These are phyloP conservation scores for Borostomias antarcticus DNA, from an alignment of 2,797 vertebrate genomes.

Conservation along the genomic window DNA sequence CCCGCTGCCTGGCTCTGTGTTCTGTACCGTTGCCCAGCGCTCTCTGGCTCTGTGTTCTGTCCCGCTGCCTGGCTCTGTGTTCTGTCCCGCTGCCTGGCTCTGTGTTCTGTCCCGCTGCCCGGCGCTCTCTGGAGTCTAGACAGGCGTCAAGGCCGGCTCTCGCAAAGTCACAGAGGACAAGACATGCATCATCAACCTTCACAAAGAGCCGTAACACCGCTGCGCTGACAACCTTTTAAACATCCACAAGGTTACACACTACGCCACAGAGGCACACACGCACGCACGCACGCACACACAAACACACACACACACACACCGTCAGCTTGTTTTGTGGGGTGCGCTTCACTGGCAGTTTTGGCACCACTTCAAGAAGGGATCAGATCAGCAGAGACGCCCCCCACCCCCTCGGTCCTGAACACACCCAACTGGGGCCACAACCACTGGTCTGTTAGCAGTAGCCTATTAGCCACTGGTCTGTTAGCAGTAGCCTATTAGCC, in stretches of 20 bases:
- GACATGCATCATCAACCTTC: slow-evolving; percentile 54
- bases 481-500: slow-evolving; percentile 29
- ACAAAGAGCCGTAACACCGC: slow-evolving; percentile 44
- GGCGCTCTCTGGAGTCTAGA: slow-evolving; percentile 21
- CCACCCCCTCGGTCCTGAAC: slow-evolving; percentile 33
- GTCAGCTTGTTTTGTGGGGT: slow-evolving; percentile 32
- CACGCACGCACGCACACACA: too few relatives aligned
- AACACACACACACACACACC: slow-evolving; percentile 13
- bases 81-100: too few relatives aligned
- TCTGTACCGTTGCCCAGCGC: too few relatives aligned
- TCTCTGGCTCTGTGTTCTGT: too few relatives aligned
- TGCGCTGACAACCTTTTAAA: slow-evolving; percentile 47
- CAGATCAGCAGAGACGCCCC: slow-evolving; percentile 42
- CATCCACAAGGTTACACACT: slow-evolving; percentile 51
- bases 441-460: slow-evolving; percentile 27
- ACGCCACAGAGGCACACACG: too few relatives aligned
- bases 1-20: too few relatives aligned
- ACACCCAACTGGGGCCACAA: slow-evolving; percentile 37
- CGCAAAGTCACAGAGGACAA: slow-evolving; percentile 69
- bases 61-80: too few relatives aligned
- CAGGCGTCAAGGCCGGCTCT: slow-evolving; percentile 36
- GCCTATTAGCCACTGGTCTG: slow-evolving; percentile 35
- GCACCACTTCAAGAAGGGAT: slow-evolving; percentile 46
- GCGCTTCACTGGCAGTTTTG: slow-evolving; percentile 37
- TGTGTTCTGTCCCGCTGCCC: too few relatives aligned